Evolutionary conservation across 2,113 vertebrate species (phyloP), one percentile per base, ranked within the genome.

Genomic region (Athene cunicularia): DNA sequence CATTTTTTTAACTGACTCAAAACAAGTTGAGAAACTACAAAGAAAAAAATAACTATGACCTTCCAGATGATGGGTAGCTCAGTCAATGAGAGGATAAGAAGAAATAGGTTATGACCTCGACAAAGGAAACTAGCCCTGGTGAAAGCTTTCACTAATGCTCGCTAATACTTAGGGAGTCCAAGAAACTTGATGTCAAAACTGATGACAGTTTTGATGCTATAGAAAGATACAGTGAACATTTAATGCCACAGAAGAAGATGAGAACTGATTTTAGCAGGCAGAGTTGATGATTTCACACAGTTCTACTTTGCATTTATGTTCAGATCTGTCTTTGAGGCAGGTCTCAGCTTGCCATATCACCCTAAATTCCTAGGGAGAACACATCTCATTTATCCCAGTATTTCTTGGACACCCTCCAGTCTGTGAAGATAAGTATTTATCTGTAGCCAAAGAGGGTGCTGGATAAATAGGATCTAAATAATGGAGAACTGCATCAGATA

Each of bases 71-170:
- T 59, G 72, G 56, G 56, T 91, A 96, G 49, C 59, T 92, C 6
- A 1, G 56, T 93, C 92, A 86, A 83, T 92, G 59, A 88, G 24
- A 75, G 79, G 90, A 90, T 49, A 81, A 90, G 85, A 96, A 96
- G 92, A 92, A 88, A 88, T 71, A 74, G 83, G 67, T 93, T 95
- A 80, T 83, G 90, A 96, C 75, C 91, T 75, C 4, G 14, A 81
- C 60, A 74, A 92, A 95, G 76, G 66, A 92, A 86, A 79, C 72
- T 68, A 89, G 88, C 55, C 55, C 22, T 68, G 35, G 72, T 88
- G 52, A 85, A 94, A 95, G 30, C 82, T 86, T 92, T 89, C 39
- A 49, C 56, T 97, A 96, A 97, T 93, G 91, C 88, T 86, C 59
- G 22, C 47, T 95, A 92, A 94, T 95, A 74, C 92, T 93, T 52